Evolutionary conservation across 2,113 vertebrate genomes (phyloP).

Genomic region (Cebus imitator): DNA sequence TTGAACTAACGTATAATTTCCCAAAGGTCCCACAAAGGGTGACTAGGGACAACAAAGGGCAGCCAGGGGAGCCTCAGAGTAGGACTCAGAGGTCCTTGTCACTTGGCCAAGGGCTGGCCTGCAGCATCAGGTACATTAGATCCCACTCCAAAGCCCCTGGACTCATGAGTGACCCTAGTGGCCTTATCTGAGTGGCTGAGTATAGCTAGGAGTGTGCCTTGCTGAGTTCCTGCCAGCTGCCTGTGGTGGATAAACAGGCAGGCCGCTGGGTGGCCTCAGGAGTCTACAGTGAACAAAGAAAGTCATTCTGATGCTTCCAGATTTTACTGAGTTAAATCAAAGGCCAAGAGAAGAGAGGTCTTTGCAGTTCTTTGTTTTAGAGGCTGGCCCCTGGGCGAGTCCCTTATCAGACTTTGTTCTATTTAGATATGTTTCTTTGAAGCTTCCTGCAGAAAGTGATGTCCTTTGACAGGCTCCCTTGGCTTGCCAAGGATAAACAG

Average conservation of each 20-base stretch:
- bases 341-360: background rate
- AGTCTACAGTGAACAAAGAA: background rate
- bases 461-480: background rate
- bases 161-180: accelerated
- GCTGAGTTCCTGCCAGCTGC: background rate
- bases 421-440: background rate
- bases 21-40: background rate
- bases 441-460: background rate
- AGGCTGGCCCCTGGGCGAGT: background rate
- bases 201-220: background rate
- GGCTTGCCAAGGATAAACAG: background rate
- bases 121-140: background rate
- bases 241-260: background rate
- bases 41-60: background rate
- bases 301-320: background rate
- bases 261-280: background rate
- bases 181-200: background rate
- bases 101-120: background rate
- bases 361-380: background rate
- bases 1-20: background rate
- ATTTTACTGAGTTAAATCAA: conserved; percentile 20
- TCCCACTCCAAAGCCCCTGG: too few relatives aligned
- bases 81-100: background rate
- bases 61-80: background rate
- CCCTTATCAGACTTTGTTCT: background rate